Conservation (phyloP, 2,888 invertebrate genomes). For the Apodemia zela region DNA sequence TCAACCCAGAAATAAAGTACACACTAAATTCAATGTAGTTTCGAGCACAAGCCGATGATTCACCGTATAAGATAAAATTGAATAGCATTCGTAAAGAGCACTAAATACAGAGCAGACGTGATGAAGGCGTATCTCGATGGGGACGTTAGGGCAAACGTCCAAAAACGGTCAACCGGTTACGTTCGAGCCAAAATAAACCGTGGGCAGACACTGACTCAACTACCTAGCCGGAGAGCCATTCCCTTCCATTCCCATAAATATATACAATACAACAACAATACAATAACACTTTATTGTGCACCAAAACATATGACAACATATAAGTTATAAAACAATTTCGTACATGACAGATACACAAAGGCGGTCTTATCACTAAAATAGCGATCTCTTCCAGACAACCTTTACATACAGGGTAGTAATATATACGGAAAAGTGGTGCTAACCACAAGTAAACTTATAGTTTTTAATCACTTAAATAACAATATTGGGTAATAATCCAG, state of each 20-base stretch:
- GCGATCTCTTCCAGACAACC: too few species aligned
- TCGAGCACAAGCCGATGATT: not conserved
- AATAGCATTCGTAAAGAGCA: conserved; percentile 4
- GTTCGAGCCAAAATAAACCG: conserved; percentile 20
- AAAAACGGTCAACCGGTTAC: conserved; percentile 23
- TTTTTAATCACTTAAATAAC: too few species aligned
- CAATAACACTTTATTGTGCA: too few species aligned
- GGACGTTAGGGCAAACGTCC: conserved; percentile 21
- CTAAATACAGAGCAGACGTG: conserved; percentile 11
- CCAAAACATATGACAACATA: too few species aligned
- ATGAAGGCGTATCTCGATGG: conserved; percentile 5
- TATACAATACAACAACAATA: not conserved
- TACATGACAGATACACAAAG: too few species aligned
- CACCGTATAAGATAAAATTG: not conserved
- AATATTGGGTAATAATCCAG: too few species aligned
- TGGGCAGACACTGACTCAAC: conserved; percentile 26
- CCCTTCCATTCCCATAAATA: not conserved
- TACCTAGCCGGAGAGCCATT: not conserved
- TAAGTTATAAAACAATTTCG: too few species aligned
- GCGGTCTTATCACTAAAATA: too few species aligned
- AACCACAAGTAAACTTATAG: too few species aligned
- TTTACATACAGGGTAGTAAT: too few species aligned
- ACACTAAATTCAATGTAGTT: not conserved
- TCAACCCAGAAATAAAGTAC: not conserved
- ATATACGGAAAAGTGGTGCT: too few species aligned